Percentiles rank a stretch among this genome's conserved stretches.
Evolutionary conservation across 2,888 invertebrate genomes (phyloP).

Genomic region (Andrena flavipes): DNA sequence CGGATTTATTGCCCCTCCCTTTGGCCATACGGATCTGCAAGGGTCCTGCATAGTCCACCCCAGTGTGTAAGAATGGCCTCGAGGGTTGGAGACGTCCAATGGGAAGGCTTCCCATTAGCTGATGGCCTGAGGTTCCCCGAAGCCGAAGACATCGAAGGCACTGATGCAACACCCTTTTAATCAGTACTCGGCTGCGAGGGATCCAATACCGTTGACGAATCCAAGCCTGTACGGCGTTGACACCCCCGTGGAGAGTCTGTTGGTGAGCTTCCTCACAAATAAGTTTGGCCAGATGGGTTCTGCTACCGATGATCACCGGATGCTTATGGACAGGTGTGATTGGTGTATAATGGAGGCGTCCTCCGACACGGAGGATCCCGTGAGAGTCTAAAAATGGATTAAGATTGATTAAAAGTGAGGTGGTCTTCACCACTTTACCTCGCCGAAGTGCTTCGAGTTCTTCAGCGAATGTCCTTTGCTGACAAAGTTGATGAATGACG

Average conservation of each 20-base stretch:
- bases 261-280: neutral
- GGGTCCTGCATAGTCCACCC: neutral
- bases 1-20: neutral
- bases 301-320: neutral
- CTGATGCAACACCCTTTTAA: neutral
- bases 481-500: neutral
- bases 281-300: too few species aligned
- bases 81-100: neutral
- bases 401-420: neutral
- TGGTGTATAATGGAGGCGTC: neutral
- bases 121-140: neutral
- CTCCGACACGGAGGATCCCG: neutral
- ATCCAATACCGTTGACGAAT: neutral
- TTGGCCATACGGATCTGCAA: neutral
- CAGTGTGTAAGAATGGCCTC: neutral
- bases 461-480: neutral
- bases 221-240: neutral
- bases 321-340: neutral
- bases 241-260: neutral
- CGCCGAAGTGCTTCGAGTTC: neutral
- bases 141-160: neutral
- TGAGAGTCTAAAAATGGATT: neutral
- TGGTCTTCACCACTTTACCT: accelerated
- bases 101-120: neutral
- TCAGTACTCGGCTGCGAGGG: neutral